Conservation (phyloP, 2,888 invertebrate species). For the Rotaria sp. region DNA sequence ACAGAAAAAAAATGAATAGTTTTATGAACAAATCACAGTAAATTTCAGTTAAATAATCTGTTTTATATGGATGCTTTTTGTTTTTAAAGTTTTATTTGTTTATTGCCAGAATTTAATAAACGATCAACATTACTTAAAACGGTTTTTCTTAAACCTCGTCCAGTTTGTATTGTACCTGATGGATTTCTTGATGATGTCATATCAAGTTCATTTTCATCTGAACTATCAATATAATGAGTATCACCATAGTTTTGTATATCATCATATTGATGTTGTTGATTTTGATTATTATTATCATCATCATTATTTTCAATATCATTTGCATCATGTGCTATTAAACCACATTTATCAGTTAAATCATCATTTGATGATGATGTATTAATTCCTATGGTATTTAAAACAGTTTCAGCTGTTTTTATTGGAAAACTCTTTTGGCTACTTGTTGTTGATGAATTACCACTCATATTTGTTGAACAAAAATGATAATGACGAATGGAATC, state of each 20-base stretch:
- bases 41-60: not conserved
- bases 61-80: not conserved
- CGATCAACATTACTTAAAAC: not conserved
- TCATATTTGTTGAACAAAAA: not conserved
- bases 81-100: not conserved
- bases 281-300: not conserved
- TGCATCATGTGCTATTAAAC: not conserved
- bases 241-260: not conserved
- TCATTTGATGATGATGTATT: not conserved
- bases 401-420: slow-evolving; percentile 13
- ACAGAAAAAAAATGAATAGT: not conserved
- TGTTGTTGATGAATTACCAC: not conserved
- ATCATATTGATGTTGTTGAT: not conserved
- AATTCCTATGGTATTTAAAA: slow-evolving; percentile 25
- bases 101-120: not conserved
- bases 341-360: slow-evolving; percentile 26
- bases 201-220: slow-evolving; percentile 26
- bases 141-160: not conserved
- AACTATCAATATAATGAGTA: slow-evolving; percentile 8
- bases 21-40: slow-evolving; percentile 4
- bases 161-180: not conserved
- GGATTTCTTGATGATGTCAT: not conserved
- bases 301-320: slow-evolving; percentile 16
- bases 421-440: slow-evolving; percentile 20
- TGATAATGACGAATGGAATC: slow-evolving; percentile 1